These are phyloP conservation scores for Magallana angulata DNA, from an alignment of 1,140 invertebrate species.

Conservation along the genomic window DNA sequence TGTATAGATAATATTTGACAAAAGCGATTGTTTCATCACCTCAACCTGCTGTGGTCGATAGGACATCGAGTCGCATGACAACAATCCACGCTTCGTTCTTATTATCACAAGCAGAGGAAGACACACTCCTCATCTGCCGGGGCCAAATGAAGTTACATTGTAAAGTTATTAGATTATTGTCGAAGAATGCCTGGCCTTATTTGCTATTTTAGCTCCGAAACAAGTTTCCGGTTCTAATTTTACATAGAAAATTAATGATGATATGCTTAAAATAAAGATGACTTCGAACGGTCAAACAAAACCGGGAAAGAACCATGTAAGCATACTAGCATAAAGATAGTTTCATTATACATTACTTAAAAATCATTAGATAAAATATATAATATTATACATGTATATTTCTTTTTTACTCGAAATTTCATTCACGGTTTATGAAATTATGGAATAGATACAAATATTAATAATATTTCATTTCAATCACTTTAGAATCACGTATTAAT, in stretches of 20 bases:
- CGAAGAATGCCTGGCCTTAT: not conserved
- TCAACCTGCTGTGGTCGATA: too few relatives aligned
- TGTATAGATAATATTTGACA: too few relatives aligned
- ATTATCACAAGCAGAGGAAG: constrained; percentile 24
- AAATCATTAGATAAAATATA: not conserved
- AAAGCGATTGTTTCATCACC: too few relatives aligned
- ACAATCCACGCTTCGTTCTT: not conserved
- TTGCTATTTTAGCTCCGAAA: constrained; percentile 24
- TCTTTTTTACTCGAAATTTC: not conserved
- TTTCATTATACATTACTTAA: too few relatives aligned
- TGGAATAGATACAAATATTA: not conserved
- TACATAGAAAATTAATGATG: not conserved
- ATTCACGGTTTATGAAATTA: not conserved
- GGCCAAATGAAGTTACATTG: constrained; percentile 17
- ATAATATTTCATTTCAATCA: not conserved
- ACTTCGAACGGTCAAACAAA: not conserved
- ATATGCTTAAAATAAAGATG: not conserved
- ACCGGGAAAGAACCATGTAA: too few relatives aligned
- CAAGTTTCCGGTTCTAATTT: not conserved
- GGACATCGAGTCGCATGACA: not conserved
- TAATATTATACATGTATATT: not conserved
- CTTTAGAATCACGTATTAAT: not conserved
- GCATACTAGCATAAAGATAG: too few relatives aligned
- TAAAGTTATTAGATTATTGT: constrained; percentile 11
- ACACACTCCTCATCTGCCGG: constrained; percentile 5